Evolutionary conservation across 2,888 invertebrate species (phyloP), one percentile per base, ranked within the genome.

Genomic region (Norana najaformis): DNA sequence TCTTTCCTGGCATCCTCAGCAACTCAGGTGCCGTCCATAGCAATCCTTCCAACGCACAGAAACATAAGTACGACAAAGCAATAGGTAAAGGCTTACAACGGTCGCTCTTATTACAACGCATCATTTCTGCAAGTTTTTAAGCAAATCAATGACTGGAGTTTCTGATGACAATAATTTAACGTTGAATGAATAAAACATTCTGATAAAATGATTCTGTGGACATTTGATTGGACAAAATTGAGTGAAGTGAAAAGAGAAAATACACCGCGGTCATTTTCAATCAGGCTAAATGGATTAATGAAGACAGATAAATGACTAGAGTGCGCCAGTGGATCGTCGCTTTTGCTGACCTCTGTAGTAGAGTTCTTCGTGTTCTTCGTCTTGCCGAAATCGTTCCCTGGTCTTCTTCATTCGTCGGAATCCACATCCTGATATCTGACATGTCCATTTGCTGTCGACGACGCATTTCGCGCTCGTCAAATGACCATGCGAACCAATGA

Each of bases 1-100:
- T 91, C 69, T n/a, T 69, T 13, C n/a, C 69, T 8, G n/a, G 0
- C 83, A 92, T 92, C 96, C 37, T 96, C 85, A 98, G 93, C 91
- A 97, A 95, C 95, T 98, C 98, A 0, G 98, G 98, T 0, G 98
- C 97, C 39, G 97, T 97, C 98, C 98, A 98, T 83, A 98, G 95
- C 92, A 98, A 92, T 39, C 91, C 93, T 93, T 30, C n/a, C 23
- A 14, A 41, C 16, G 18, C 47, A 90, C 20, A 47, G 47, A 3
- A 47, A 47, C 2, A n/a, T n/a, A 30, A 38, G 30, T 23, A 23
- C 20, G 20, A 47, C 0, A 47, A 2, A 47, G 23, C 47, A 47
- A 47, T 47, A 23, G 23, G 23, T 47, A n/a, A 30, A 69, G 8
- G 69, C 30, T 69, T n/a, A 69, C 69, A 69, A 69, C 13, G 69